Evolutionary conservation across 2,797 vertebrate genomes (phyloP).

Genomic region (Falco cherrug): DNA sequence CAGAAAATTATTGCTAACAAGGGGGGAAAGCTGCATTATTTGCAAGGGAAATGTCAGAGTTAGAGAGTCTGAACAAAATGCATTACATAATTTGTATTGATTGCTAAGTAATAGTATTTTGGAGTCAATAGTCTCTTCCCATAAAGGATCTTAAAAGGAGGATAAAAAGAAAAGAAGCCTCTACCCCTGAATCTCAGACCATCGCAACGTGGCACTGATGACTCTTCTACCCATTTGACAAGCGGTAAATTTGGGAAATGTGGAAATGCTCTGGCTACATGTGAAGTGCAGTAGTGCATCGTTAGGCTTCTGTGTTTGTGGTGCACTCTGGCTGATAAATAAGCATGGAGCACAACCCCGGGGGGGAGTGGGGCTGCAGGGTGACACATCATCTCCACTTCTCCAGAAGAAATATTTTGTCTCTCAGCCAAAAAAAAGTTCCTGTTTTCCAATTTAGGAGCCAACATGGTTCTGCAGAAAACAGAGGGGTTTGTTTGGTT

Average conservation of each 20-base stretch:
- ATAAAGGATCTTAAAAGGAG: not conserved
- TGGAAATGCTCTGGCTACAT: not conserved
- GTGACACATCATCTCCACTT: not conserved
- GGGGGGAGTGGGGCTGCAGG: accelerated
- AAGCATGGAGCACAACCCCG: accelerated
- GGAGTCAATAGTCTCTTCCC: not conserved
- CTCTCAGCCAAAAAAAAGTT: not conserved
- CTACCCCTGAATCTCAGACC: not conserved
- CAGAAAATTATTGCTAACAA: not conserved
- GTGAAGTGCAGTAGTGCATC: not conserved
- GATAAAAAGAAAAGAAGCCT: not conserved
- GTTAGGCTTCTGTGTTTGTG: not conserved
- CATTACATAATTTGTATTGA: not conserved
- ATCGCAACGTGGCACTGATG: not conserved
- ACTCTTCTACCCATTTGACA: not conserved
- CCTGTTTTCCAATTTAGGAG: not conserved
- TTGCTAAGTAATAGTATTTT: not conserved
- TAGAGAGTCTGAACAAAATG: not conserved
- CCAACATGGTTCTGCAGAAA: not conserved
- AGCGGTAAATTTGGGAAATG: not conserved
- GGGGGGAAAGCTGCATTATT: not conserved
- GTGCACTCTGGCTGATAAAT: not conserved
- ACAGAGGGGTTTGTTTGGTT: accelerated
- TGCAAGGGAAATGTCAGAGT: not conserved
- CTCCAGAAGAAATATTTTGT: not conserved